phyloP scores from a whole-genome alignment of 2,113 vertebrate genomes.

The Ibidorhyncha struthersii region DNA sequence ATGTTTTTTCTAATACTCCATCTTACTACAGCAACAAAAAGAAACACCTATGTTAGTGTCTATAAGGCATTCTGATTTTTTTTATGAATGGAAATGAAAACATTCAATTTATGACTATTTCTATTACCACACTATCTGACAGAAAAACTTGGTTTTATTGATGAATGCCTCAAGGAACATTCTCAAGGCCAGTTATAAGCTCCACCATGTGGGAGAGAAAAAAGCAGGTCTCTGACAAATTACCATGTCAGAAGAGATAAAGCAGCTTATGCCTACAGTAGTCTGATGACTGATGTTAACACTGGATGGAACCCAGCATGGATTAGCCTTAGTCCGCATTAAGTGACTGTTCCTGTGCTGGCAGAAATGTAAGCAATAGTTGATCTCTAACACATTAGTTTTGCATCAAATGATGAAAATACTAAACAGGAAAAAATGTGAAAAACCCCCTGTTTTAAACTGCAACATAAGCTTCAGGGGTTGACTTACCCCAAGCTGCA shows the following conservation, averaged over 20 bases:
- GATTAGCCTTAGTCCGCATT: conserved; percentile 13
- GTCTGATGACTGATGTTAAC: conserved; percentile 48
- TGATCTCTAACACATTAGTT: not conserved
- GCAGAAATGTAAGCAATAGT: conserved; percentile 1
- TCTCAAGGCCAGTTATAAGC: not conserved
- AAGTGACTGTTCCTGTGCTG: conserved; percentile 1
- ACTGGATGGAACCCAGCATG: not conserved
- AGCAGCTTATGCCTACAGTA: conserved; percentile 25
- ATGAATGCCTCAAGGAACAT: not conserved
- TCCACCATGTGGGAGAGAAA: not conserved
- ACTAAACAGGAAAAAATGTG: not conserved
- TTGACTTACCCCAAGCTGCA: not conserved
- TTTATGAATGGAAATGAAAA: not conserved
- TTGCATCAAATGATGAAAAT: conserved; percentile 2
- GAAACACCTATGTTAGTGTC: not conserved
- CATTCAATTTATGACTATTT: not conserved
- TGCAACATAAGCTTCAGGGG: not conserved
- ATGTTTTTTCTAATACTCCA: not conserved
- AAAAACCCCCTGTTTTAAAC: not conserved
- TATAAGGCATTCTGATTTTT: not conserved
- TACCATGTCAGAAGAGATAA: conserved; percentile 38
- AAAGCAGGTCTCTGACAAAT: conserved; percentile 52
- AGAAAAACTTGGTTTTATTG: conserved; percentile 3
- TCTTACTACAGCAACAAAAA: not conserved
- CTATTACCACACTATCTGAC: not conserved